A percentile compares a stretch with the other conserved stretches of the same genome.
phyloP scores from a whole-genome alignment of 1,140 invertebrate species.

The Apis florea region DNA sequence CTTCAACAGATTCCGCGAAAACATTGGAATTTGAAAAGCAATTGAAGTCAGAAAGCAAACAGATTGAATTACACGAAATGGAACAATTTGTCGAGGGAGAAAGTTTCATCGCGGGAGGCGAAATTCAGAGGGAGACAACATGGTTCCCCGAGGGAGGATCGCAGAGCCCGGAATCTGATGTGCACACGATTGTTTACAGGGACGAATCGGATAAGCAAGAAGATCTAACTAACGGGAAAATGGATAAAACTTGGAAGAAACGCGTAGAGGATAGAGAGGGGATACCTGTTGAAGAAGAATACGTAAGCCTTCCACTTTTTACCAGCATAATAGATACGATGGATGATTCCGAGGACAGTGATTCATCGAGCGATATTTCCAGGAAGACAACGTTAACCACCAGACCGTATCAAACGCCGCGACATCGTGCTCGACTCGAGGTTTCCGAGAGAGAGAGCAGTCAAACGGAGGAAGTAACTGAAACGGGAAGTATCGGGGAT shows the following conservation, averaged over 20 bases:
- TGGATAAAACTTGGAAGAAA: neutral
- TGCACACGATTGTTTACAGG: neutral
- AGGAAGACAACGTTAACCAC: slow-evolving; percentile 74
- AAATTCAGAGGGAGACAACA: neutral
- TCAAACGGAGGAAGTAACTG: neutral
- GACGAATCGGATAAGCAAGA: neutral
- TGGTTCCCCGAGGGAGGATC: neutral
- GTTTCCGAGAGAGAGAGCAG: slow-evolving; percentile 38
- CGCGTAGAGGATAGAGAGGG: neutral
- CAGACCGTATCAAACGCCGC: slow-evolving; percentile 71
- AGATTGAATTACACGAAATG: neutral
- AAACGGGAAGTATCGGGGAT: slow-evolving; percentile 10
- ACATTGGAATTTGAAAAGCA: neutral
- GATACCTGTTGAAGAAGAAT: slow-evolving; percentile 12
- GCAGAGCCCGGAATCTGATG: too few relatives aligned
- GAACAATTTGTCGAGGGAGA: neutral
- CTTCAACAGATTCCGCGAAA: slow-evolving; percentile 7
- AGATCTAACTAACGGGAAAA: neutral
- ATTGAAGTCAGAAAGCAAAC: neutral
- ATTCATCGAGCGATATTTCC: slow-evolving; percentile 76
- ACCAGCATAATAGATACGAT: slow-evolving; percentile 49
- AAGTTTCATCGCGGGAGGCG: neutral
- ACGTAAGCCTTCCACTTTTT: slow-evolving; percentile 63
- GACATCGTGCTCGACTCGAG: slow-evolving; percentile 60
- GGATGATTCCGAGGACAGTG: slow-evolving; percentile 69